These are phyloP conservation scores for Caenorhabditis sulstoni DNA, from an alignment of 2,888 invertebrate species.

Conservation along the genomic window DNA sequence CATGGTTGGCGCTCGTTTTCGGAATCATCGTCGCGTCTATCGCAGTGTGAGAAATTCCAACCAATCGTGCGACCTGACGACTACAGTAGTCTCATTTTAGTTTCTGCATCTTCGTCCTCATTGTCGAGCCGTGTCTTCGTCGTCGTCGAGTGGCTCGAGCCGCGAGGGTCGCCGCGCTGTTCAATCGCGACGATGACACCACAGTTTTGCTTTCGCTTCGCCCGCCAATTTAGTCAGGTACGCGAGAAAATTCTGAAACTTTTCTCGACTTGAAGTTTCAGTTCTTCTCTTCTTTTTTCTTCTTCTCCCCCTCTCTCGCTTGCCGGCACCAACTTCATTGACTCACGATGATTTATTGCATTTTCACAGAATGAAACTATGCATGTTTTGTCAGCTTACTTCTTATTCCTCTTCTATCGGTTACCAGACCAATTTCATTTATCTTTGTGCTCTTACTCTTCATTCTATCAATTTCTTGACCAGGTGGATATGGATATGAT, in stretches of 20 bases:
- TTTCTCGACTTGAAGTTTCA: neutral
- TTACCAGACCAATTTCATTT: neutral
- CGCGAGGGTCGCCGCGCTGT: slow-evolving; percentile 27
- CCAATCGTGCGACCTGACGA: neutral
- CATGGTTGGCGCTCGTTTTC: slow-evolving; percentile 9
- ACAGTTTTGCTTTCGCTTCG: slow-evolving; percentile 5
- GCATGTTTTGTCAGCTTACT: no score
- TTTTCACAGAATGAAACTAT: no score
- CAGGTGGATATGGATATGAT: slow-evolving; percentile 2
- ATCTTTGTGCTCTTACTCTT: neutral
- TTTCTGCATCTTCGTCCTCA: slow-evolving; percentile 6
- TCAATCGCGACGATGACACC: slow-evolving; percentile 30
- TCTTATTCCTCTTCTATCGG: neutral
- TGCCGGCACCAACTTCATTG: neutral
- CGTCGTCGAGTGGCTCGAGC: slow-evolving; percentile 23
- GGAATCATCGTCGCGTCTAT: slow-evolving; percentile 1
- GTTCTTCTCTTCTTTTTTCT: neutral
- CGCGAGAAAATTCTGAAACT: no score
- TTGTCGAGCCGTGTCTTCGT: slow-evolving; percentile 22
- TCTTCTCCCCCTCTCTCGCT: neutral
- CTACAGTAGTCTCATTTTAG: slow-evolving; percentile 5
- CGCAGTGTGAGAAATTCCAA: neutral
- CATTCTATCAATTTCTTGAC: neutral
- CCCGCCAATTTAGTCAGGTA: no score
- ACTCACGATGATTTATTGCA: no score